These are phyloP conservation scores for Butorides virescens DNA, from an alignment of 2,113 vertebrate genomes.

Conservation along the genomic window DNA sequence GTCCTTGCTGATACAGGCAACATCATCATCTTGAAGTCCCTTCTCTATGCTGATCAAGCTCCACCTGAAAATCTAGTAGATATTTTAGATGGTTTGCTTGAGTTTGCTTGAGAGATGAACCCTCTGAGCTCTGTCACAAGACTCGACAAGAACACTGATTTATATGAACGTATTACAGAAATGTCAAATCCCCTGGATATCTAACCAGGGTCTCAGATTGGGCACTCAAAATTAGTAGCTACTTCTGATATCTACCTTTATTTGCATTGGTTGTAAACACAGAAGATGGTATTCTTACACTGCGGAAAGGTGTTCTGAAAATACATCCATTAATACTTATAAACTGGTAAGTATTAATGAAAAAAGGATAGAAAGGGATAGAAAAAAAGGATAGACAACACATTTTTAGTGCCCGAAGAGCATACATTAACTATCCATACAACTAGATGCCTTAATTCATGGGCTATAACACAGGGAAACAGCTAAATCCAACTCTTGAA, in stretches of 20 bases:
- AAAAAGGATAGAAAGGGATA: not conserved
- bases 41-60: not conserved
- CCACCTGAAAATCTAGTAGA: not conserved
- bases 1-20: not conserved
- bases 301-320: not conserved
- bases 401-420: not conserved
- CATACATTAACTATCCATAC: not conserved
- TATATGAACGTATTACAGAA: not conserved
- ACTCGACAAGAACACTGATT: not conserved
- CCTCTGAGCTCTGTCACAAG: not conserved
- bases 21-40: not conserved
- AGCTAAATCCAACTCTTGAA: not conserved
- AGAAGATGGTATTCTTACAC: not conserved
- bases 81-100: not conserved
- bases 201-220: not conserved
- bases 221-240: not conserved
- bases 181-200: not conserved
- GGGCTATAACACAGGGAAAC: not conserved
- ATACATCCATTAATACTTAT: not conserved
- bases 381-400: not conserved
- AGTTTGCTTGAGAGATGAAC: not conserved
- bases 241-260: not conserved
- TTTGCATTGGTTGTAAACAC: not conserved
- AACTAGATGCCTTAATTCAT: not conserved
- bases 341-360: not conserved